These are phyloP conservation scores for Galbula dea DNA, from an alignment of 2,113 vertebrate genomes.

Conservation along the genomic window DNA sequence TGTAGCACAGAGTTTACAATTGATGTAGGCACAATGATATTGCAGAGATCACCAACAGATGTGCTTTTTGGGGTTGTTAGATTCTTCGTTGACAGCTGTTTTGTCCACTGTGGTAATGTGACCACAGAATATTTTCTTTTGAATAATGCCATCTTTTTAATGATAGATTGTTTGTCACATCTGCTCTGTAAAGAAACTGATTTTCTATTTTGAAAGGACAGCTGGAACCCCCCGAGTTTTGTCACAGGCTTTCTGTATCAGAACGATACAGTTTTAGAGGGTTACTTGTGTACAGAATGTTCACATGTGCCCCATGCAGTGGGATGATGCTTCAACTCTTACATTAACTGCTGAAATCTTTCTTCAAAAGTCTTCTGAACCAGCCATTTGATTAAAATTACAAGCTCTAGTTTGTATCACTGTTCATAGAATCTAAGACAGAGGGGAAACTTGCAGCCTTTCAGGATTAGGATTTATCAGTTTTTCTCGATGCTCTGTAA, in stretches of 20 bases:
- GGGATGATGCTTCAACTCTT: neutral
- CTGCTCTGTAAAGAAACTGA: neutral
- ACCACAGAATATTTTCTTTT: neutral
- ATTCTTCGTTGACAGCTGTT: neutral
- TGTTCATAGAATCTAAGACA: fast-evolving
- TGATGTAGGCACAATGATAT: neutral
- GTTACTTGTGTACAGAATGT: neutral
- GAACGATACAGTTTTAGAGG: neutral
- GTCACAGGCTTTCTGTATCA: neutral
- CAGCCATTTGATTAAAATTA: neutral
- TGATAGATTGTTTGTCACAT: neutral
- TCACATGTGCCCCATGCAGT: neutral
- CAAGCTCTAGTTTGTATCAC: neutral
- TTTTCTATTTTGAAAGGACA: neutral
- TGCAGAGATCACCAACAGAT: neutral
- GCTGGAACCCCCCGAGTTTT: neutral
- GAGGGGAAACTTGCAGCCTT: neutral
- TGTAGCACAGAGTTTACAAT: slow-evolving; percentile 14
- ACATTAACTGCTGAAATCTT: neutral
- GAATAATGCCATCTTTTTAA: neutral
- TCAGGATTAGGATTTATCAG: neutral
- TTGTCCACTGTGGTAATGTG: neutral
- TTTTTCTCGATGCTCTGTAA: neutral
- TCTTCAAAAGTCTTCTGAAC: neutral
- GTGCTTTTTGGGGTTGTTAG: neutral